phyloP scores from a whole-genome alignment of 2,797 vertebrate species.

The Liparis tanakae region DNA sequence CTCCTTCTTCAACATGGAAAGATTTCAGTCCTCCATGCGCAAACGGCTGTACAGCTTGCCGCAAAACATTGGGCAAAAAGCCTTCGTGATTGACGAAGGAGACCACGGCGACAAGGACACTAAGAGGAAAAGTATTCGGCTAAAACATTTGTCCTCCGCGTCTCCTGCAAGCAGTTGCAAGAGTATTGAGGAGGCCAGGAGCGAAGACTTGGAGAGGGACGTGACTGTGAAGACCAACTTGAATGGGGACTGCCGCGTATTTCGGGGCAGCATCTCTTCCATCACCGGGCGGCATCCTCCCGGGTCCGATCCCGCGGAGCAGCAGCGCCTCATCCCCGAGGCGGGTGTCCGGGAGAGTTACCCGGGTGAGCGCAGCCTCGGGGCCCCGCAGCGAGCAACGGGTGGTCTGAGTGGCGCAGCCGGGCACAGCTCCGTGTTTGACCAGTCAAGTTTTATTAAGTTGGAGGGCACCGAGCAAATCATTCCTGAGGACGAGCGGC shows the following conservation, averaged over 20 bases:
- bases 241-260: constrained; percentile 96
- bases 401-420: constrained; percentile 65
- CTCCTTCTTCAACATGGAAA: constrained; percentile 86
- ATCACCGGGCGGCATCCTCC: constrained; percentile 89
- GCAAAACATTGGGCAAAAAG: constrained; percentile 92
- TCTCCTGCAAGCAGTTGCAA: constrained; percentile 83
- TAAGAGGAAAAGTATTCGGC: constrained; percentile 90
- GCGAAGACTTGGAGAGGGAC: constrained; percentile 86
- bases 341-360: constrained; percentile 79
- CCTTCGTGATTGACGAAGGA: constrained; percentile 89
- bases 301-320: constrained; percentile 88
- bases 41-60: constrained; percentile 97
- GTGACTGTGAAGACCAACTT: constrained; percentile 88
- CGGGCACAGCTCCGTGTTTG: constrained; percentile 76
- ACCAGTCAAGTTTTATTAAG: constrained; percentile 89
- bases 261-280: constrained; percentile 92
- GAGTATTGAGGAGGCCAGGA: constrained; percentile 80
- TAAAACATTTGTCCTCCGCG: constrained; percentile 89
- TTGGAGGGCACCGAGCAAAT: constrained; percentile 91
- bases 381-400: constrained; percentile 68
- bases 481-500: constrained; percentile 88
- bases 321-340: constrained; percentile 86
- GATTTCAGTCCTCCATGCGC: constrained; percentile 95
- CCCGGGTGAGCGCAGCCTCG: constrained; percentile 76
- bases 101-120: constrained; percentile 88